Evolutionary conservation across 2,113 vertebrate genomes (phyloP).

Genomic region (Lepus europaeus): DNA sequence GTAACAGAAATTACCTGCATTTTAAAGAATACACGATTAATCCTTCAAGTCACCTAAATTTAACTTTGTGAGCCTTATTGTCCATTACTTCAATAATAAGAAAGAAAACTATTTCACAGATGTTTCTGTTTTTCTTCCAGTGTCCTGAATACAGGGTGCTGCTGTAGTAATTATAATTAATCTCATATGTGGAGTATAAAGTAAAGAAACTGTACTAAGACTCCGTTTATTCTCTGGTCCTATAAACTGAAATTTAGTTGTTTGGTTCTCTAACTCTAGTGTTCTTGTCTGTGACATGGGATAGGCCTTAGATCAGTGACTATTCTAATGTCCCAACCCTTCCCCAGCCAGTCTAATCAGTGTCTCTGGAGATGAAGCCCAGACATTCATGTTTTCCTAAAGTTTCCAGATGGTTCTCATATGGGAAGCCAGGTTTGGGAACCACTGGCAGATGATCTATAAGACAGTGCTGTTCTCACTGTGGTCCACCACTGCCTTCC

Average conservation of each 20-base stretch:
- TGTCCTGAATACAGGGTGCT: background rate
- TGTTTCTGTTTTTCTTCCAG: background rate
- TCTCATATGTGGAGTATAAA: background rate
- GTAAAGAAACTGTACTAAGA: background rate
- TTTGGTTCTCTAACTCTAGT: slow-evolving; percentile 6
- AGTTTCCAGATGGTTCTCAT: background rate
- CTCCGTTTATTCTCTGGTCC: background rate
- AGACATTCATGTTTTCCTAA: background rate
- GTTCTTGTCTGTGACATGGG: slow-evolving; percentile 1
- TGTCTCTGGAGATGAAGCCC: background rate
- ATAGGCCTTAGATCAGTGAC: background rate
- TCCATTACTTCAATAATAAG: background rate
- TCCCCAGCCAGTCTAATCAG: background rate
- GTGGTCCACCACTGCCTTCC: background rate
- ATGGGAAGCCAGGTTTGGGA: background rate
- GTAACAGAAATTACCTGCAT: background rate
- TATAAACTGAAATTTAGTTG: background rate
- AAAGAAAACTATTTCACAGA: background rate
- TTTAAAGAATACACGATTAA: background rate
- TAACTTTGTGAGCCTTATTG: background rate
- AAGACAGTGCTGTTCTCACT: background rate
- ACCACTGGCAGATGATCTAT: background rate
- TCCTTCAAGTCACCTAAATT: slow-evolving; percentile 25
- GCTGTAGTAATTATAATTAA: background rate
- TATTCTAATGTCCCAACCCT: background rate